Evolutionary conservation across 2,113 vertebrate species (phyloP), one percentile per base, ranked within the genome.

Genomic region (Bubo blakistoni): DNA sequence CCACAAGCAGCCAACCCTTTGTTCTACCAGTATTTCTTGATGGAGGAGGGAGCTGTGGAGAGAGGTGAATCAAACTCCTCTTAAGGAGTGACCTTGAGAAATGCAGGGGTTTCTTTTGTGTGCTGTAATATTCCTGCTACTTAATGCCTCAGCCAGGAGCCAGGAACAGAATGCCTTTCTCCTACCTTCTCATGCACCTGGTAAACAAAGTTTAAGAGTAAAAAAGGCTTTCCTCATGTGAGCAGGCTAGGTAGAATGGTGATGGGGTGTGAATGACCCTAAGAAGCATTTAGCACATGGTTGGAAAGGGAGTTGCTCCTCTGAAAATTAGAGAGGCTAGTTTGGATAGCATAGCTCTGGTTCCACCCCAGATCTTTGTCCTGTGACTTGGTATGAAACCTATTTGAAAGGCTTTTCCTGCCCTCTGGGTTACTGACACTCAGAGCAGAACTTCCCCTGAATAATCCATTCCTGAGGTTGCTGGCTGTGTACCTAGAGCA

Each of bases 11-110:
- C 27, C 38, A 81, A 67, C 65, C 70, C 78, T 77, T 94, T 96
- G 87, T 94, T 95, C 71, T 34, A 36, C 42, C 44, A 62, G 66
- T 69, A 38, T 82, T 79, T 95, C 91, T 86, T 76, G 69, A 65
- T 81, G 83, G 80, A 92, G 73, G 49, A 93, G 54, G 62, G 73
- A 81, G 38, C 77, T 88, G 71, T 51, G 57, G 70, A 86, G 74
- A 66, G 46, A 70, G n/a, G 52, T 92, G 57, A 91, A 80, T 91
- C 70, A 88, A 92, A 88, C 12, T 62, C 78, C 57, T 92, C 77
- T 85, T 54, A 21, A 49, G 46, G 38, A 93, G 16, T 80, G 89
- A 96, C 95, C 94, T 97, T 97, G 96, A 94, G 55, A 80, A 81
- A 77, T 57, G 54, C 74, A 34, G 30, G 21, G 26, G 1, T 7